phyloP scores from a whole-genome alignment of 2,113 vertebrate species.

The Myanophis thanlyinensis region DNA sequence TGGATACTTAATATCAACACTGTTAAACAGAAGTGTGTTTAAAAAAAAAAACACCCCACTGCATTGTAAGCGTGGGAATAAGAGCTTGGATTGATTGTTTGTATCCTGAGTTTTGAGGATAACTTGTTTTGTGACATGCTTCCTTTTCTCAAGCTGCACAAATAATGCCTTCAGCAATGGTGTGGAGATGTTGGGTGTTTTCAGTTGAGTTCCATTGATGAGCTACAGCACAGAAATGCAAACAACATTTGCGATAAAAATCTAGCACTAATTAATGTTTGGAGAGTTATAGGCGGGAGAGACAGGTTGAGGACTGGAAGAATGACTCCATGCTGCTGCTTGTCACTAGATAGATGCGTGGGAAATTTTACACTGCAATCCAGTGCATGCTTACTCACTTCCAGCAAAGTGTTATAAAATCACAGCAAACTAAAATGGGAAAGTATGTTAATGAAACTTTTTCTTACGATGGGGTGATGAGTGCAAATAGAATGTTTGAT shows the following conservation, averaged over 20 bases:
- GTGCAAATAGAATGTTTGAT: not conserved
- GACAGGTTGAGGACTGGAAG: constrained; percentile 14
- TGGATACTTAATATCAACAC: not conserved
- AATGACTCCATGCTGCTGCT: not conserved
- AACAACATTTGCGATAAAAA: not conserved
- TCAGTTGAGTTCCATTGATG: not conserved
- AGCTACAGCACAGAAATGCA: not conserved
- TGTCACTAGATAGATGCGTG: not conserved
- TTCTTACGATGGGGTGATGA: not conserved
- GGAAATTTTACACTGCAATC: constrained; percentile 2
- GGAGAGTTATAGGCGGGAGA: constrained; percentile 22
- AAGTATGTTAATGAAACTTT: not conserved
- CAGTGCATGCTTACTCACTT: not conserved
- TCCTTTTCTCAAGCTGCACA: not conserved
- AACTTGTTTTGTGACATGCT: not conserved
- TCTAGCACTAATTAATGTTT: constrained; percentile 17
- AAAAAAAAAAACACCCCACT: not conserved
- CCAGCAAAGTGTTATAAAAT: not conserved
- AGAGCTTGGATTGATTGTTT: constrained; percentile 35
- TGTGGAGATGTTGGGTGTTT: constrained; percentile 3
- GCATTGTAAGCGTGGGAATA: constrained; percentile 39
- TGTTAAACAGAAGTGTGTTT: constrained; percentile 24
- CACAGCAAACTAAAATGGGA: constrained; percentile 1
- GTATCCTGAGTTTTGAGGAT: constrained; percentile 17
- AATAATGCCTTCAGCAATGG: constrained; percentile 18